These are phyloP conservation scores for Pteropus alecto DNA, from an alignment of 2,113 vertebrate genomes.

Conservation along the genomic window DNA sequence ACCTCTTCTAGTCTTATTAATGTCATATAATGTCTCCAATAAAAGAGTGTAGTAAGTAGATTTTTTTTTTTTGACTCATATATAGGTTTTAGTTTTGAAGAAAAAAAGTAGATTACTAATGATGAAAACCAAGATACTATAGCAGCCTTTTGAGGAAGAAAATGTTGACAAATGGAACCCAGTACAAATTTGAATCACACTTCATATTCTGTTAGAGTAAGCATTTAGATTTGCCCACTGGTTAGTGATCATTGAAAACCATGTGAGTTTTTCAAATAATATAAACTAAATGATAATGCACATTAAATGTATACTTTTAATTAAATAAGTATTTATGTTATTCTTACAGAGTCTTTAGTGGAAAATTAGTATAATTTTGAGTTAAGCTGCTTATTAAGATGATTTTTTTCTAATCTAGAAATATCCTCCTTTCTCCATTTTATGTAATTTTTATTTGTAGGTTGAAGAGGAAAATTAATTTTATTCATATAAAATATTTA, in stretches of 20 bases:
- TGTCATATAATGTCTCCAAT: background rate
- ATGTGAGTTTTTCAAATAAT: background rate
- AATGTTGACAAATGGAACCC: background rate
- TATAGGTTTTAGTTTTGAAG: background rate
- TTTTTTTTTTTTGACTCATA: background rate
- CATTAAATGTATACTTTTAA: background rate
- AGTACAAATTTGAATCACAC: background rate
- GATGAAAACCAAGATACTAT: background rate
- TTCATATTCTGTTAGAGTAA: background rate
- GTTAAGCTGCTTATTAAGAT: background rate
- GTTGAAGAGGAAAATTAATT: background rate
- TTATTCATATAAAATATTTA: background rate
- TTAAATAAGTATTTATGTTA: background rate
- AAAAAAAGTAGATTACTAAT: background rate
- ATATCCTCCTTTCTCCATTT: background rate
- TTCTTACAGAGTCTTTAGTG: background rate
- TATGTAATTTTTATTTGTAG: background rate
- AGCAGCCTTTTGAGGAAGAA: background rate
- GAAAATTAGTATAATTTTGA: background rate
- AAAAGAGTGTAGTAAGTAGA: background rate
- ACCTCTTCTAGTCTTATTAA: background rate
- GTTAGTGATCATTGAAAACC: background rate
- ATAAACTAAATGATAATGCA: background rate
- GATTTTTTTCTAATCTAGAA: background rate
- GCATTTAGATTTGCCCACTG: background rate